Conservation (phyloP, 2,113 vertebrate genomes). For the Forbesichthys papilliferus region DNA sequence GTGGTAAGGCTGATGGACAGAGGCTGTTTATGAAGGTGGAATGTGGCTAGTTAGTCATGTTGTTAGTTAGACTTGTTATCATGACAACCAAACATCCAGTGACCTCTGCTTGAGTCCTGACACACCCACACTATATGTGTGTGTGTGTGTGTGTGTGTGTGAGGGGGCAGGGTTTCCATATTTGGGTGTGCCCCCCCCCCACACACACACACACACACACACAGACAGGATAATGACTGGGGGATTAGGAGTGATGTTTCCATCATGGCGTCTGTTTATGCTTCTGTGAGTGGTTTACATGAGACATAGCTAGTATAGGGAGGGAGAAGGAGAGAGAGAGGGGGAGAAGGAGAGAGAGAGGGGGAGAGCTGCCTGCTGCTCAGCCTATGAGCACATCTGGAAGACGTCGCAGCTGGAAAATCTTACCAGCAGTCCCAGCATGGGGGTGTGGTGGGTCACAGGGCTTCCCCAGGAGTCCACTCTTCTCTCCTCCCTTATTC, state of each 20-base stretch:
- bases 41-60: constrained; percentile 51
- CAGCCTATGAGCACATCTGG: constrained; percentile 65
- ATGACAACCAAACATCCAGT: constrained; percentile 62
- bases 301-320: constrained; percentile 33
- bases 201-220: constrained; percentile 48
- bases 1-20: constrained; percentile 22
- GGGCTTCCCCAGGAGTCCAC: no score
- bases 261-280: constrained; percentile 41
- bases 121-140: constrained; percentile 16
- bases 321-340: constrained; percentile 23
- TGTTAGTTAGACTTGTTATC: constrained; percentile 50
- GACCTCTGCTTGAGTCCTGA: constrained; percentile 21
- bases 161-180: not conserved
- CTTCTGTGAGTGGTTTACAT: constrained; percentile 63
- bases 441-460: no score
- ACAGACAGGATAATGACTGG: constrained; percentile 24
- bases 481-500: no score
- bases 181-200: constrained; percentile 27
- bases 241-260: constrained; percentile 60
- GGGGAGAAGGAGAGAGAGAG: constrained; percentile 19
- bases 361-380: constrained; percentile 54
- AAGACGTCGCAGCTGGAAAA: constrained; percentile 68
- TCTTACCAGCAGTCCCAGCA: constrained; percentile 38
- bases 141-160: constrained; percentile 2
- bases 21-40: constrained; percentile 52